Evolutionary conservation across 1,140 invertebrate species (phyloP), one percentile per base, ranked within the genome.

Genomic region (Drosophila parabipectinata): DNA sequence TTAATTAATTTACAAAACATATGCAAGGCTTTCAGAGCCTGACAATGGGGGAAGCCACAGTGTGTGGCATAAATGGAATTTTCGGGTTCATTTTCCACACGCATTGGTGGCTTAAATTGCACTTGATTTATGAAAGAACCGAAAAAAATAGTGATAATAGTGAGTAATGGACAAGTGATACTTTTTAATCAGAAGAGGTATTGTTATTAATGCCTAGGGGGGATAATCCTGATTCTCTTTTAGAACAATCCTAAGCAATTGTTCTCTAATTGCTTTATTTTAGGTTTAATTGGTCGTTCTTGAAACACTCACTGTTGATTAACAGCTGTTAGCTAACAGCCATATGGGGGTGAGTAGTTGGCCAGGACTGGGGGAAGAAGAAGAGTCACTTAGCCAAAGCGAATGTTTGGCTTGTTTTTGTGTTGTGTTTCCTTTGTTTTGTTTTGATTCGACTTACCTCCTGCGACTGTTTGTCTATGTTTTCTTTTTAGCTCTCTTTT

Each of bases 1-100:
- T 87, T 85, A 78, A 85, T 85, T 85, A 87, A 88, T 82, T 85
- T 87, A 87, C 41, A 81, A 87, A 85, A 78, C 77, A 85, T 80
- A 85, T 77, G 81, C 62, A 41, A 54, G 45, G 34, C 50, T 72
- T 41, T 51, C 26, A 48, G 44, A 50, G 62, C 59, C 55, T 79
- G 77, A 75, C 66, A 78, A 75, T 39, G n/a, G 41, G 9, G 41
- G 41, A 1, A 18, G 41, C 41, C 34, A 12, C 34, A 37, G 34
- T 12, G 34, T 37, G 34, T n/a, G 34, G 34, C 34, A 10, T 7
- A 44, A 52, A 37, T 57, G 18, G 28, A 59, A 50, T 50, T 72
- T 79, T 75, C 30, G 21, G 62, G 66, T 64, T 41, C 48, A 47
- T 44, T 15, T 37, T 62, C 12, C 34, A 45, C 8, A 30, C 24